Percentiles rank a stretch among this genome's conserved stretches.
These are phyloP conservation scores for Enteromius treurensis DNA, from an alignment of 2,797 vertebrate genomes.

Conservation along the genomic window DNA sequence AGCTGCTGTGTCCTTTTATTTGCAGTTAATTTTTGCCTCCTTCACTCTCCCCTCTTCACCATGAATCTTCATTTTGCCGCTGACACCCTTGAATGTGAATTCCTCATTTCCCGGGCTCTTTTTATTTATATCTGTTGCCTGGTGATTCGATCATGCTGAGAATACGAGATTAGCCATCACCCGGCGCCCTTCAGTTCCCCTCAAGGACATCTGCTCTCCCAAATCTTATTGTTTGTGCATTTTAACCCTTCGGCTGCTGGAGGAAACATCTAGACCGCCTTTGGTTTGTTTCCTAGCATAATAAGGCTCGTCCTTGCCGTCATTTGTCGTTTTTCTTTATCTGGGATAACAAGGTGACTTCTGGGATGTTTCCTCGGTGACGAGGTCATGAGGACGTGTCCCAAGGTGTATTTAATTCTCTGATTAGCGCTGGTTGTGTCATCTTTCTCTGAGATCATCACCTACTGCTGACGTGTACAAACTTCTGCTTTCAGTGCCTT, in stretches of 20 bases:
- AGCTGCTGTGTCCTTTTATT: conserved; percentile 84
- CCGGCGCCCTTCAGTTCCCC: conserved; percentile 85
- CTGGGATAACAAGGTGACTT: conserved; percentile 34
- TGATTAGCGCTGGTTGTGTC: conserved; percentile 43
- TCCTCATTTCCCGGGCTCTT: conserved; percentile 92
- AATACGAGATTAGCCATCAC: conserved; percentile 95
- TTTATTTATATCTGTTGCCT: conserved; percentile 97
- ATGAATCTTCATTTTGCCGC: conserved; percentile 93
- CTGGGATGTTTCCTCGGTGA: neutral
- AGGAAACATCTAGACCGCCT: neutral
- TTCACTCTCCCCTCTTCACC: conserved; percentile 84
- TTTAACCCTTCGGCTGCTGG: conserved; percentile 78
- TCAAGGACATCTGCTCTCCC: conserved; percentile 92
- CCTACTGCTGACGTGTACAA: conserved; percentile 2
- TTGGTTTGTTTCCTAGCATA: conserved; percentile 19
- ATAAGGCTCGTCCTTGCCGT: conserved; percentile 6
- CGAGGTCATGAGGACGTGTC: conserved; percentile 43
- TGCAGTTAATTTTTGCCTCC: conserved; percentile 88
- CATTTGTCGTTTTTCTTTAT: neutral
- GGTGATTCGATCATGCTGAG: conserved; percentile 95
- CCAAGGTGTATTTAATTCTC: conserved; percentile 24
- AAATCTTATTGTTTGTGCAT: conserved; percentile 86
- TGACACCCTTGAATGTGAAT: conserved; percentile 96
- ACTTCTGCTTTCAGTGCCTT: neutral
- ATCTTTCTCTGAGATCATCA: conserved; percentile 49